Evolutionary conservation across 2,888 invertebrate genomes (phyloP).

Genomic region (Hypomecis punctinalis): DNA sequence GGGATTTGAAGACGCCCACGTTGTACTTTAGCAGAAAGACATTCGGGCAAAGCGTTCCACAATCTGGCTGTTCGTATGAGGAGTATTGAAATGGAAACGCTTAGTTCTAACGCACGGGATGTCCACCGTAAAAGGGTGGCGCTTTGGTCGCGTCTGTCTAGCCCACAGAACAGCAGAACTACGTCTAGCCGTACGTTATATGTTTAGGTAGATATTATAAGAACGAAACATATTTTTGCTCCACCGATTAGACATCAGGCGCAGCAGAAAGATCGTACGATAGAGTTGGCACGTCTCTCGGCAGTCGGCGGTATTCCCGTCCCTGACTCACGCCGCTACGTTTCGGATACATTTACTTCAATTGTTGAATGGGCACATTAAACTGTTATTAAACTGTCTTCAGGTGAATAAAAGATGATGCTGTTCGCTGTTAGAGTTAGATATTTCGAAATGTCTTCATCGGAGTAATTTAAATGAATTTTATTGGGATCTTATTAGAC

Average conservation of each 20-base stretch:
- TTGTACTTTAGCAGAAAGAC: no score
- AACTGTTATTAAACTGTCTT: conserved; percentile 11
- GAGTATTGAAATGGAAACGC: no score
- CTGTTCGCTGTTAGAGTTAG: not conserved
- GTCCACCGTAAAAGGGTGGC: no score
- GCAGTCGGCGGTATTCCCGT: conserved; percentile 15
- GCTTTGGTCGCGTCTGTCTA: no score
- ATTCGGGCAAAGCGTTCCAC: no score
- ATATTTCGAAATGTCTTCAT: conserved; percentile 6
- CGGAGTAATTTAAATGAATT: not conserved
- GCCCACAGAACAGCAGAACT: no score
- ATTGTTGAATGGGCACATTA: conserved; percentile 24
- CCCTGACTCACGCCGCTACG: conserved; percentile 17
- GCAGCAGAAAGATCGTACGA: not conserved
- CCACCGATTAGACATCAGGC: not conserved
- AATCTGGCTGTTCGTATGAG: no score
- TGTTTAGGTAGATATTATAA: no score
- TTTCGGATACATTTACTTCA: conserved; percentile 13
- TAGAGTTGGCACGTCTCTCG: conserved; percentile 47
- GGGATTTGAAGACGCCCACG: no score
- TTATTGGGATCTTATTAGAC: not conserved
- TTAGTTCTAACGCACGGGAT: no score
- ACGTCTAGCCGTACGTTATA: no score
- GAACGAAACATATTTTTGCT: no score
- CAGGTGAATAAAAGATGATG: conserved; percentile 3